phyloP scores from a whole-genome alignment of 2,888 invertebrate species.

The Diplazon laetatorius region DNA sequence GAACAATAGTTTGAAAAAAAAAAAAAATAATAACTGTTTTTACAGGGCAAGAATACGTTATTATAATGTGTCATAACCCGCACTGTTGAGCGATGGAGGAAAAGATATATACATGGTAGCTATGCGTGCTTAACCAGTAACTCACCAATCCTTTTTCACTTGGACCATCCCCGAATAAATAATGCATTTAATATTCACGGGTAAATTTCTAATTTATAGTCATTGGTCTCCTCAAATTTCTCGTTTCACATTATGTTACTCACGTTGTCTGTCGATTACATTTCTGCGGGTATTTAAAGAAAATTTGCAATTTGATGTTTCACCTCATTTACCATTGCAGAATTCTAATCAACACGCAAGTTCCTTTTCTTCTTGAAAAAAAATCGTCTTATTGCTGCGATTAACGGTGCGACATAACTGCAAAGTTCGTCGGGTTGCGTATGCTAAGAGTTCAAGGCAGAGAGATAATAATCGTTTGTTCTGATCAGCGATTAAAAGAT shows the following conservation, averaged over 20 bases:
- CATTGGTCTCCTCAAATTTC: not conserved
- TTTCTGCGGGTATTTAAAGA: no score
- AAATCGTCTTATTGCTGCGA: not conserved
- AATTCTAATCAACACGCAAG: no score
- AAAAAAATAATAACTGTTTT: conserved; percentile 81
- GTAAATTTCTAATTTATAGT: conserved; percentile 54
- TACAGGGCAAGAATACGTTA: conserved; percentile 76
- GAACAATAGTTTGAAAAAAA: conserved; percentile 76
- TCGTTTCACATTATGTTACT: not conserved
- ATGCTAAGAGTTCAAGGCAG: conserved; percentile 18
- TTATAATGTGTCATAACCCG: conserved; percentile 66
- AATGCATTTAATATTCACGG: conserved; percentile 40
- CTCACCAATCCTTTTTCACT: conserved; percentile 32
- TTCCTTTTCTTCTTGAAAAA: not conserved
- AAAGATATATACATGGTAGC: conserved; percentile 14
- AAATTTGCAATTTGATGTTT: no score
- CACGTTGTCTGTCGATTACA: not conserved
- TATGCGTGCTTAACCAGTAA: not conserved
- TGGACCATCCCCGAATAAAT: conserved; percentile 56
- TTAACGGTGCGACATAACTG: not conserved
- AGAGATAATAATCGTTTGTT: conserved; percentile 49
- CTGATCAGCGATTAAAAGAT: conserved; percentile 59
- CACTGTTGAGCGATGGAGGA: conserved; percentile 57
- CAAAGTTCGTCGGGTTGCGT: no score
- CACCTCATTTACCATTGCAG: not conserved